phyloP scores from a whole-genome alignment of 2,113 vertebrate species.

The Ahaetulla prasina region DNA sequence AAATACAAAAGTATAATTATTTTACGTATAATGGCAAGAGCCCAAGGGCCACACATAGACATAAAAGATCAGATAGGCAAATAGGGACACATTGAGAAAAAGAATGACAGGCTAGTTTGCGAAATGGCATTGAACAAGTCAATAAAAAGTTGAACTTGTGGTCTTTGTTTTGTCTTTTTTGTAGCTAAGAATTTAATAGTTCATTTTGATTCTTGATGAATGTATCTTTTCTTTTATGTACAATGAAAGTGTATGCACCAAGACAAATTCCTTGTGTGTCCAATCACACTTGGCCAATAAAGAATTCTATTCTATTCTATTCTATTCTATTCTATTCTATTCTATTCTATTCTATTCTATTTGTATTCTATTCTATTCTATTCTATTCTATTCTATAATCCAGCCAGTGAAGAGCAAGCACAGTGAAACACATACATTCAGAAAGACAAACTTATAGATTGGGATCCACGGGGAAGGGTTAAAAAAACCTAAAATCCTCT shows the following conservation, averaged over 20 bases:
- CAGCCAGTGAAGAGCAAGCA: not conserved
- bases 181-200: not conserved
- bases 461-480: not conserved
- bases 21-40: not conserved
- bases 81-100: not conserved
- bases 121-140: not conserved
- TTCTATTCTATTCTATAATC: too few species aligned
- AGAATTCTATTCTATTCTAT: too few species aligned
- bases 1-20: not conserved
- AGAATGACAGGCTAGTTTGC: not conserved
- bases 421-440: not conserved
- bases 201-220: too few species aligned
- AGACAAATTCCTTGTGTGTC: too few species aligned
- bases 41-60: not conserved
- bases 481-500: not conserved
- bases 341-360: too few species aligned
- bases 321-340: too few species aligned
- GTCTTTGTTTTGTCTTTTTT: not conserved
- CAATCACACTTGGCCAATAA: too few species aligned
- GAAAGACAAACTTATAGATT: not conserved
- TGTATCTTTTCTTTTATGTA: too few species aligned
- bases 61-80: not conserved
- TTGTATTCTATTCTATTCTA: too few species aligned
- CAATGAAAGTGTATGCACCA: too few species aligned
- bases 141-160: not conserved